phyloP scores from a whole-genome alignment of 1,140 invertebrate species.

The Drosophila azteca region DNA sequence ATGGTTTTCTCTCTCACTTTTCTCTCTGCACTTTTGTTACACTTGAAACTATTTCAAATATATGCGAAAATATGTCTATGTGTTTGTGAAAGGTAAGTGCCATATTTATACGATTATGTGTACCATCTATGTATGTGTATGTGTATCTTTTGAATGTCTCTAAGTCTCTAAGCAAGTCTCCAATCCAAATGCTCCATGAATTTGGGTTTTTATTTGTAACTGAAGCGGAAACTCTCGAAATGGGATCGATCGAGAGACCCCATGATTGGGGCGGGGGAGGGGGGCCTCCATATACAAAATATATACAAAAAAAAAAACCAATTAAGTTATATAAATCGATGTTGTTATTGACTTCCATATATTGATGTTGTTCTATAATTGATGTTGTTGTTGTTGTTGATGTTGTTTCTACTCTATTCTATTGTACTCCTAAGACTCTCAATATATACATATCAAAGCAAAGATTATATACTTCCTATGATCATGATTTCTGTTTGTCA shows the following conservation, averaged over 20 bases:
- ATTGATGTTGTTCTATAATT: conserved; percentile 69
- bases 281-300: conserved; percentile 2
- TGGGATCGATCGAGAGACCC: no score
- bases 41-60: no score
- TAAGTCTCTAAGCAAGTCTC: not conserved
- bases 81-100: conserved; percentile 1
- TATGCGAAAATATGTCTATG: not conserved
- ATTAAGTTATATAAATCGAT: conserved; percentile 36
- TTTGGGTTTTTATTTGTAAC: no score
- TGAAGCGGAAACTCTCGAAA: no score
- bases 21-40: conserved; percentile 5
- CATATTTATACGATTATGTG: conserved; percentile 1
- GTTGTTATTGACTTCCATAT: conserved; percentile 63
- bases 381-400: conserved; percentile 73
- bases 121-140: conserved; percentile 5
- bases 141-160: conserved; percentile 2
- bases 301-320: conserved; percentile 2
- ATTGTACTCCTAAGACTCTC: conserved; percentile 34
- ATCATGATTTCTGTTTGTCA: no score
- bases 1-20: no score
- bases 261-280: not conserved
- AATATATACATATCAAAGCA: conserved; percentile 13
- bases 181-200: no score
- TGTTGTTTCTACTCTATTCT: conserved; percentile 53
- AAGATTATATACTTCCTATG: no score